Percentiles rank a stretch among this genome's conserved stretches.
These are phyloP conservation scores for Charaxes varanes DNA, from an alignment of 1,140 invertebrate species.

Conservation along the genomic window DNA sequence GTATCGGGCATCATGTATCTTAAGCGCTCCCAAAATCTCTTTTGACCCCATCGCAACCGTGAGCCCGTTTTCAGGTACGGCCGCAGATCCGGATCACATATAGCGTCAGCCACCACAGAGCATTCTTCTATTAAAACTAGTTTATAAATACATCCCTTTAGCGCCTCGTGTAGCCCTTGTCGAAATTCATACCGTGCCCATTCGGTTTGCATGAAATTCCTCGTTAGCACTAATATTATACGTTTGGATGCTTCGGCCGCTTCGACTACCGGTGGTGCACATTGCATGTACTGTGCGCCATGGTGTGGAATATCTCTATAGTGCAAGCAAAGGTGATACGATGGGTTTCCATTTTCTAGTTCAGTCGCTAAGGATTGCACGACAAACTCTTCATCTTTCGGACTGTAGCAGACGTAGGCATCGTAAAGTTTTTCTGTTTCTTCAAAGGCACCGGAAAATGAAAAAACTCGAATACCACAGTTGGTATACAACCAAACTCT, in stretches of 20 bases:
- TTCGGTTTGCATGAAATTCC: conserved; percentile 90
- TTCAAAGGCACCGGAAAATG: too few relatives aligned
- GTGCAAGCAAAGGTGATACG: too few relatives aligned
- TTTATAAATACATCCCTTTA: conserved; percentile 88
- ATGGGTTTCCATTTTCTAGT: too few relatives aligned
- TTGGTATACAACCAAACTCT: conserved; percentile 92
- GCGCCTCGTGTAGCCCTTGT: conserved; percentile 88
- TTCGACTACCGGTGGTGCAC: conserved; percentile 86
- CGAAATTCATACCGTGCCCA: conserved; percentile 90
- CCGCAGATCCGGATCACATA: conserved; percentile 89
- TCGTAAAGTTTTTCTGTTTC: too few relatives aligned
- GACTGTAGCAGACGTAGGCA: too few relatives aligned
- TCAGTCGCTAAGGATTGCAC: too few relatives aligned
- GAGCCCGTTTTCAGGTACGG: conserved; percentile 90
- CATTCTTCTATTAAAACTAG: conserved; percentile 89
- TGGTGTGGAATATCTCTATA: too few relatives aligned
- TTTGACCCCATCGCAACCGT: conserved; percentile 90
- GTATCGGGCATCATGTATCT: conserved; percentile 89
- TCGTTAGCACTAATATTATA: conserved; percentile 86
- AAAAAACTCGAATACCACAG: too few relatives aligned
- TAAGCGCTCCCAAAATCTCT: conserved; percentile 93
- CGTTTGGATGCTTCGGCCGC: conserved; percentile 89
- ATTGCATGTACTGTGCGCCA: conserved; percentile 81
- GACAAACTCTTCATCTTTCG: too few relatives aligned
- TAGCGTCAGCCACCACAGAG: conserved; percentile 83